Conservation (phyloP, 1,140 invertebrate species). For the Cylas formicarius region DNA sequence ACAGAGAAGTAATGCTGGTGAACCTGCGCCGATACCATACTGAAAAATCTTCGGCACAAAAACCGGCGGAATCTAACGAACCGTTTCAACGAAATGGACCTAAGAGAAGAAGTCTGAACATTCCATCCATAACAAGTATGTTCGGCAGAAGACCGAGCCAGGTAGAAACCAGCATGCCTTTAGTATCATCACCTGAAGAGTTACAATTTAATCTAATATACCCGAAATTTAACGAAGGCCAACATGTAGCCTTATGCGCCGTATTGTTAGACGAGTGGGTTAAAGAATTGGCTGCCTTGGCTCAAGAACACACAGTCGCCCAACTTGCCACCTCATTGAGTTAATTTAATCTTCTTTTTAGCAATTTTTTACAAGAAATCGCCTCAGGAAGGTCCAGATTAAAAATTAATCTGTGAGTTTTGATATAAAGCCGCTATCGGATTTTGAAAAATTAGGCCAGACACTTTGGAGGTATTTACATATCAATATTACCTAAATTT, state of each 20-base stretch:
- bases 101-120: slow-evolving; percentile 63
- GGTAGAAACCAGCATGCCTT: slow-evolving; percentile 29
- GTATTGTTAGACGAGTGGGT: slow-evolving; percentile 88
- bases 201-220: slow-evolving; percentile 27
- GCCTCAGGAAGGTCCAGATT: no score
- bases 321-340: slow-evolving; percentile 44
- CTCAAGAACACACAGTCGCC: slow-evolving; percentile 79
- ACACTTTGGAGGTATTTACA: no score
- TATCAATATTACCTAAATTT: no score
- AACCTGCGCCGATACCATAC: slow-evolving; percentile 53
- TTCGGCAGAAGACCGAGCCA: slow-evolving; percentile 53
- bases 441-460: no score
- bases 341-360: no score
- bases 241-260: slow-evolving; percentile 70
- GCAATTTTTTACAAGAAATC: no score
- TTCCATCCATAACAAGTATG: slow-evolving; percentile 60
- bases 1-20: slow-evolving; percentile 65
- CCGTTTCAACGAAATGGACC: slow-evolving; percentile 53
- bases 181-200: slow-evolving; percentile 27
- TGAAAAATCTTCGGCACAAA: slow-evolving; percentile 17
- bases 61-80: slow-evolving; percentile 36
- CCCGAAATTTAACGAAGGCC: slow-evolving; percentile 37
- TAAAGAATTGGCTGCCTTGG: slow-evolving; percentile 84
- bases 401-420: no score
- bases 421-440: no score